Evolutionary conservation across 2,113 vertebrate genomes (phyloP), one percentile per base, ranked within the genome.

Genomic region (Cichladusa arquata): DNA sequence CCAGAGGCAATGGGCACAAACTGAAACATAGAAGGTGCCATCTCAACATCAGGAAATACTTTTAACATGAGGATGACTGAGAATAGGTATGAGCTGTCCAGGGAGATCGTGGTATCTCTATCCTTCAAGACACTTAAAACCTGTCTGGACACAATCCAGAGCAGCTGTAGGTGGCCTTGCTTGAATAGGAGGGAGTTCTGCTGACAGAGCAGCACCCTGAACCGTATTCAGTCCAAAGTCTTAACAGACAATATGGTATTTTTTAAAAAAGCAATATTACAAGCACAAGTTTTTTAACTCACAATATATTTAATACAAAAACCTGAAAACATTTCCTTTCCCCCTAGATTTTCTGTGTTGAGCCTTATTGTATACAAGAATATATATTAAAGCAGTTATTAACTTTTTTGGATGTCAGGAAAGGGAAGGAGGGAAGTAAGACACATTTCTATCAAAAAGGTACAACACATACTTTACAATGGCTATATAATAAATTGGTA

Each of bases 201-300:
- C 57, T 65, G 40, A 73, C 34, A 26, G 12, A 73, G 18, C 11
- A 91, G 40, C 31, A 94, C 12, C 8, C 23, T n/a, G 26, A 50
- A 57, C 38, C 33, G 6, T 24, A 34, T 29, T 81, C 31, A 38
- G 26, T 61, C 14, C 38, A 58, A 80, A 76, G 78, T 29, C 56
- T 69, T 54, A 19, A 86, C 0, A 73, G 23, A 71, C 18, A 62
- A 76, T 8, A 11, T 0, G 3, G 0, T 17, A 31, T 60, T 20
- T 54, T 34, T 58, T 31, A 18, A 33, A 44, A 72, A 56, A 45
- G 19, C 50, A 65, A 2, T 40, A 58, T 33, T 38, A 74, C 11
- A 8, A 50, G 19, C 34, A 71, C 15, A 7, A 45, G 14, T 57
- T 90, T 87, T 88, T 70, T 11, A 44, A 14, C 5, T 78, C 53